Conservation (phyloP, 2,888 invertebrate species). For the Mythimna loreyi region DNA sequence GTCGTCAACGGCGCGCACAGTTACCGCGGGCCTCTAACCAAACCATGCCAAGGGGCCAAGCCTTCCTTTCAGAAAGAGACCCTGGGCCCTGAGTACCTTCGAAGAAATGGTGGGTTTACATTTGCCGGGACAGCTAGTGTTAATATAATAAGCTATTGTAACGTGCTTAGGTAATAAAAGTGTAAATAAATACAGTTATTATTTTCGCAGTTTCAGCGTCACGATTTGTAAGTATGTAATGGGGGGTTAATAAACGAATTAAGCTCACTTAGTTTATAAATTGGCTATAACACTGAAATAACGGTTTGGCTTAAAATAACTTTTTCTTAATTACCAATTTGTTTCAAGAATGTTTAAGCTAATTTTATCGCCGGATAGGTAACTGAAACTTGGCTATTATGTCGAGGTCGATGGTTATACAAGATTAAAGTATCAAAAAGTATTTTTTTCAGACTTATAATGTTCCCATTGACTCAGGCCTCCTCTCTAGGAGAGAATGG, state of each 20-base stretch:
- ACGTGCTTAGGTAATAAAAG: not conserved
- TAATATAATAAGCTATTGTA: no score
- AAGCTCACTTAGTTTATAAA: constrained; percentile 10
- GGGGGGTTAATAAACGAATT: constrained; percentile 16
- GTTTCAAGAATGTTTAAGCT: constrained; percentile 18
- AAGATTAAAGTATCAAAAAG: constrained; percentile 8
- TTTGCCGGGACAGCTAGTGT: no score
- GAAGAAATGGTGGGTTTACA: no score
- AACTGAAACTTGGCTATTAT: constrained; percentile 19
- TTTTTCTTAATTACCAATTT: constrained; percentile 43
- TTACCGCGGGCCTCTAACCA: no score
- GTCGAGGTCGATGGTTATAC: constrained; percentile 26
- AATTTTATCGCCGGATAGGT: constrained; percentile 31
- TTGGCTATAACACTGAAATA: constrained; percentile 28
- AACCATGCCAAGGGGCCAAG: no score
- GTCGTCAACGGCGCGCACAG: no score
- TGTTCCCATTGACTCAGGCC: no score
- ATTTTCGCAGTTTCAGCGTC: not conserved
- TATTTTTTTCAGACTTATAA: not conserved
- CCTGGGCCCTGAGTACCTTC: no score
- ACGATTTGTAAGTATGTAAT: constrained; percentile 6
- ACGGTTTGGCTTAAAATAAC: constrained; percentile 24
- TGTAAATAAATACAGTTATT: constrained; percentile 16
- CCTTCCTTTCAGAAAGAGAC: no score
- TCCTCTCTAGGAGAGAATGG: no score